phyloP scores from a whole-genome alignment of 2,113 vertebrate species.

The Alligator mississippiensis region DNA sequence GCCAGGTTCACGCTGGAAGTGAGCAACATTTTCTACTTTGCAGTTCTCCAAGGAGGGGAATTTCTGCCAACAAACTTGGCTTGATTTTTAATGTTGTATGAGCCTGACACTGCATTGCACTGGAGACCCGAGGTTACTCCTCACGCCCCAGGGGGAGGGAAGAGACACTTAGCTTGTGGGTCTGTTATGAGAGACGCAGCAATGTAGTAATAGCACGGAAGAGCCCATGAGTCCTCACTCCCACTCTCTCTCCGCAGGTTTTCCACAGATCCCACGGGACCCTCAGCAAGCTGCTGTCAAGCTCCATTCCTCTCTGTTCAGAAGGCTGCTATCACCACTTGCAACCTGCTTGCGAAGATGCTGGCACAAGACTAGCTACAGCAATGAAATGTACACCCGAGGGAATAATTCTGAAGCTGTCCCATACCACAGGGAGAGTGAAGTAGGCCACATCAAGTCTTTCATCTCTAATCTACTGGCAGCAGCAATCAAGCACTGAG shows the following conservation, averaged over 20 bases:
- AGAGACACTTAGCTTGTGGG: neutral
- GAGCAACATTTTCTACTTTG: neutral
- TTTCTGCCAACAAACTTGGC: neutral
- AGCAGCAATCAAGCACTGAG: neutral
- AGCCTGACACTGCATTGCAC: accelerated
- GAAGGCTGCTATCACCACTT: too few relatives aligned
- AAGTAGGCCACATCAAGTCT: conserved; percentile 31
- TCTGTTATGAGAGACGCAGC: neutral
- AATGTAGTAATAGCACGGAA: accelerated
- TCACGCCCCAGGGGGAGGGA: neutral
- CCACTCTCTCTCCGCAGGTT: neutral
- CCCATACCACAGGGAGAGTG: neutral
- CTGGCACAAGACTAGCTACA: neutral
- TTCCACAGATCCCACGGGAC: neutral
- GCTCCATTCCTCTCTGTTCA: neutral
- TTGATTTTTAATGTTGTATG: neutral
- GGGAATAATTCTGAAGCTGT: conserved; percentile 41
- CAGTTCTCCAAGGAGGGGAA: neutral
- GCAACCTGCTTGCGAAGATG: neutral
- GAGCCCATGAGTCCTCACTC: neutral
- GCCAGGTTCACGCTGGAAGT: neutral
- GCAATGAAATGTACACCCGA: neutral
- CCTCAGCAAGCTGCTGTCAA: neutral
- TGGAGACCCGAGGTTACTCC: neutral
- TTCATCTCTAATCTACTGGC: neutral